Percentiles rank a stretch among this genome's conserved stretches.
phyloP scores from a whole-genome alignment of 2,888 invertebrate species.

The Eueremaeus valkanovi region DNA sequence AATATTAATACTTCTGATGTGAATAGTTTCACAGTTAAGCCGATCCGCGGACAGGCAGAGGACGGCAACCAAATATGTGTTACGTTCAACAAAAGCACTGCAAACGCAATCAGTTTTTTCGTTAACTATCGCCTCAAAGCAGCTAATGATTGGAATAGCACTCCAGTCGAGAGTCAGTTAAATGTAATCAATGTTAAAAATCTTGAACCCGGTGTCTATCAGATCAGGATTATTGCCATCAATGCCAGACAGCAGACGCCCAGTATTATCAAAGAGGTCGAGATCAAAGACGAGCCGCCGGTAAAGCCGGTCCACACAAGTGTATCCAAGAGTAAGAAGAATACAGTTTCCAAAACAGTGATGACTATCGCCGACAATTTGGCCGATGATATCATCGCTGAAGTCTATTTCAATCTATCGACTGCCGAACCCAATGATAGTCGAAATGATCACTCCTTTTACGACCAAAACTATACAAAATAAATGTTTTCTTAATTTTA shows the following conservation, averaged over 20 bases:
- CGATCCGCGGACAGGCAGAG: neutral
- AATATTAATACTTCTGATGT: neutral
- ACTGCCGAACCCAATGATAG: neutral
- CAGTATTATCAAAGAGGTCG: neutral
- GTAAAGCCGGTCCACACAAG: no score
- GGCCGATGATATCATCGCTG: constrained; percentile 15
- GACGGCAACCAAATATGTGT: neutral
- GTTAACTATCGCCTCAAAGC: constrained; percentile 1
- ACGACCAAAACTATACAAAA: neutral
- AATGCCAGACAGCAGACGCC: neutral
- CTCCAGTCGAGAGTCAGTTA: neutral
- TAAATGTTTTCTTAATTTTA: neutral
- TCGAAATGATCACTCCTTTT: neutral
- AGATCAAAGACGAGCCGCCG: neutral
- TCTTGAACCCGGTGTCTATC: constrained; percentile 8
- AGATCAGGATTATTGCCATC: neutral
- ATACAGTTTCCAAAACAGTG: neutral
- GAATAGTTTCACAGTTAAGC: constrained; percentile 14
- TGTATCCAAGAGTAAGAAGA: no score
- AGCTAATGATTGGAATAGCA: neutral
- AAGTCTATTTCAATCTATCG: constrained; percentile 10
- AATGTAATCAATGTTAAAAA: constrained; percentile 25
- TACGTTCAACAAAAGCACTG: constrained; percentile 13
- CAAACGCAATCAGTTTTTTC: constrained; percentile 3
- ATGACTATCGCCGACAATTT: constrained; percentile 1